A percentile compares a stretch with the other conserved stretches of the same genome.
These are phyloP conservation scores for Rousettus madagascariensis DNA, from an alignment of 2,797 vertebrate genomes.

Conservation along the genomic window DNA sequence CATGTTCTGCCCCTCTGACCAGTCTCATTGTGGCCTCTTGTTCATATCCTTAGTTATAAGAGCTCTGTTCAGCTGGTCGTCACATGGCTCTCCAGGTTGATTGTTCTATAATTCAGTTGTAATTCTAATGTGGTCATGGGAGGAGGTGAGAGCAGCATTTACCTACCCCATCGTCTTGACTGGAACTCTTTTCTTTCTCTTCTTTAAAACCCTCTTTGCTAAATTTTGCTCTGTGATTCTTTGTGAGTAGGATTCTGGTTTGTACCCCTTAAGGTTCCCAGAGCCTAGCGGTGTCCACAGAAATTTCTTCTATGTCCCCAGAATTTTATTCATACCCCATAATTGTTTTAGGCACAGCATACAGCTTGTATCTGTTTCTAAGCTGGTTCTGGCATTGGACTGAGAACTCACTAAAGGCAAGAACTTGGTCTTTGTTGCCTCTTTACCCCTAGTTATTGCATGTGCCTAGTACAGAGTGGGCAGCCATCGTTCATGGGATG, in stretches of 20 bases:
- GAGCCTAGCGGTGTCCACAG: neutral
- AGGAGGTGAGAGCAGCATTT: too few relatives aligned
- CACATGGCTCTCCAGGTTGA: too few relatives aligned
- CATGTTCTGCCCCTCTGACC: too few relatives aligned
- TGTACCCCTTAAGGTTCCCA: neutral
- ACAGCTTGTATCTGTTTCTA: accelerated
- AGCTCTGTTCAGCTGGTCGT: too few relatives aligned
- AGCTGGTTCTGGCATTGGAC: neutral
- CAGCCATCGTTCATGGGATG: neutral
- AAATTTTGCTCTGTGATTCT: neutral
- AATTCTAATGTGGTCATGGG: too few relatives aligned
- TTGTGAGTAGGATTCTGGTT: neutral
- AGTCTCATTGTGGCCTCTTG: too few relatives aligned
- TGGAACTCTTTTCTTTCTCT: neutral
- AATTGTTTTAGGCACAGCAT: neutral
- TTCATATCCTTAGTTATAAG: too few relatives aligned
- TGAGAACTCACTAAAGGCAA: neutral
- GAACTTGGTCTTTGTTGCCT: neutral
- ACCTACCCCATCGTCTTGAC: too few relatives aligned
- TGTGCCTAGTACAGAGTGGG: neutral
- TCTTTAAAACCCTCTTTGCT: neutral
- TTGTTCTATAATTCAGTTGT: too few relatives aligned
- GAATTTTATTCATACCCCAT: neutral
- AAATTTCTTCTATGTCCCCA: neutral
- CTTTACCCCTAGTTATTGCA: neutral